Percentiles rank a stretch among this genome's conserved stretches.
phyloP scores from a whole-genome alignment of 1,140 invertebrate species.

The Grapholita molesta region DNA sequence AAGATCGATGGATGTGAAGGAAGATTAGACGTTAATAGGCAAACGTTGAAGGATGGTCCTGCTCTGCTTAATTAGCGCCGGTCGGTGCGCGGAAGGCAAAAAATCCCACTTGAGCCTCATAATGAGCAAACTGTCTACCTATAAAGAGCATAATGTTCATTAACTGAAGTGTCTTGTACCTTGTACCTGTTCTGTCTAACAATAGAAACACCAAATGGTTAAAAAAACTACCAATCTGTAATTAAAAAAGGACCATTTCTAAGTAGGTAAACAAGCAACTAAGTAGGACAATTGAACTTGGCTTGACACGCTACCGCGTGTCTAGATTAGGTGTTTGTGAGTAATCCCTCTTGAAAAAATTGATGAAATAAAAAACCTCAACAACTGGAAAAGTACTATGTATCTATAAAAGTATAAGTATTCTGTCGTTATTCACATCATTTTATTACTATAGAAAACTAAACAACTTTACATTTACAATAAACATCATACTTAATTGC shows the following conservation, averaged over 20 bases:
- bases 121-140: constrained; percentile 50
- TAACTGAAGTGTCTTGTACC: background rate
- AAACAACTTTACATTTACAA: background rate
- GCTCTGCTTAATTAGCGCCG: constrained; percentile 69
- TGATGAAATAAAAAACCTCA: too few species aligned
- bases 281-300: too few species aligned
- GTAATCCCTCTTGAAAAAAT: too few species aligned
- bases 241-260: too few species aligned
- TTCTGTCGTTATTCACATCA: too few species aligned
- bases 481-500: background rate
- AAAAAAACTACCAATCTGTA: too few species aligned
- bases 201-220: background rate
- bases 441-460: too few species aligned
- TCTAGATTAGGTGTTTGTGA: too few species aligned
- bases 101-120: constrained; percentile 69
- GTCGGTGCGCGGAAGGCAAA: constrained; percentile 48
- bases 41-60: constrained; percentile 62
- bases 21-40: constrained; percentile 74
- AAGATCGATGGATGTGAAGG: constrained; percentile 58
- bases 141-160: background rate
- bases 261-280: too few species aligned
- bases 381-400: too few species aligned
- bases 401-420: too few species aligned
- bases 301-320: too few species aligned
- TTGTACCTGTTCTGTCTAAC: background rate